Base-by-base conservation (phyloP, 2,797 vertebrate species). In the Tarsius wallacei region DNA sequence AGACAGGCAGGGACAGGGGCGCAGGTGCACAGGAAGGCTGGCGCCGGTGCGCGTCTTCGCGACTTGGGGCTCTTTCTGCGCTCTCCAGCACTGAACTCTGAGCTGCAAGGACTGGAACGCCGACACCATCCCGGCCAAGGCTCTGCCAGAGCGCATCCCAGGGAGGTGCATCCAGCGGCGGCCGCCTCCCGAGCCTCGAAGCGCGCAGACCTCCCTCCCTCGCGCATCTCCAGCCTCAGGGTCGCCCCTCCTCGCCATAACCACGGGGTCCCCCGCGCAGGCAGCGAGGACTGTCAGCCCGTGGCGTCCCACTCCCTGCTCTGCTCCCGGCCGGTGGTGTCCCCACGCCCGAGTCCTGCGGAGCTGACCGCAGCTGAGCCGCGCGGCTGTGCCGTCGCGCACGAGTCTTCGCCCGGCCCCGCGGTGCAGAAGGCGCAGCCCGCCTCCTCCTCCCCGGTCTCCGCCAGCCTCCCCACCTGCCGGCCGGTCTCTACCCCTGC, bases 151-250 rank as follows among this genome's bases (percentile, higher is more conserved):
- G 94, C 21, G 83, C 78, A 7, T 66, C 51, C 89, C 94, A 11
- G 81, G 9, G 90, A 80, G 59, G 97, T 61, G 77, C 19, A 92
- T 59, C 49, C 89, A 81, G 96, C 95, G 11, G 73, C 87, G 11
- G 22, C 74, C 19, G 61, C 93, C 90, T 87, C 94, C 42, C 7
- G 28, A 74, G 96, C 91, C 82, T 49, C 28, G 0, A 36, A 86
- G 97, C 24, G 73, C 87, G 5, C 92, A 47, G 71, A 90, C 12
- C 80, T 93, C 81, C 71, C 83, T 97, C 91, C 42, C 94, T 96
- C 22, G 81, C 78, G 90, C 92, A 55, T 97, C 97, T 95, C 90
- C 97, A 94, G 95, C 97, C 93, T 94, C 97, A 21, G 61, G 78
- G 59, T 26, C 28, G 15, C 91, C 73, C 93, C 95, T 96, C 68